Evolutionary conservation across 2,888 invertebrate genomes (phyloP).

Genomic region (Deroplatys truncata): DNA sequence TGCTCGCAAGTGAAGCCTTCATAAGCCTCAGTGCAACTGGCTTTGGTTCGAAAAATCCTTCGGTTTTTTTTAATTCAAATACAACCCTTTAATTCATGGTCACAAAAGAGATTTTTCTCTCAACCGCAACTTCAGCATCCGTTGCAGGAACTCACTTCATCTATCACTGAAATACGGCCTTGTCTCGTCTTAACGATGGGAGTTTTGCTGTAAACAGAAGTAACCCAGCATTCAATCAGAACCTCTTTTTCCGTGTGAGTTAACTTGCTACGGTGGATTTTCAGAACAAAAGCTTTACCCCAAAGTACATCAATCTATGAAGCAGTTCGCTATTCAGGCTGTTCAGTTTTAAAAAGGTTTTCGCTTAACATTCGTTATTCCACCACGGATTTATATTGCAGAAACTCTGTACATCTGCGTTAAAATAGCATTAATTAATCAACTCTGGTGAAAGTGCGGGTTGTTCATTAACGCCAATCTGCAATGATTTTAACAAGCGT

Average conservation of each 20-base stretch:
- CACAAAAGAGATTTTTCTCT: not conserved
- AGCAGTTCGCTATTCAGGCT: no score
- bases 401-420: no score
- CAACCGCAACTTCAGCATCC: not conserved
- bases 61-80: not conserved
- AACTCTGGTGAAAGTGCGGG: no score
- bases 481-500: no score
- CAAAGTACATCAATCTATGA: no score
- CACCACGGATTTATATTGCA: no score
- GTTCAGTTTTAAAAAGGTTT: no score
- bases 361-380: no score
- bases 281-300: no score
- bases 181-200: not conserved
- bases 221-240: not conserved
- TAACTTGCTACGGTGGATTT: no score
- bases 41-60: not conserved
- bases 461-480: no score
- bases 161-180: not conserved
- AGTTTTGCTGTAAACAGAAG: not conserved
- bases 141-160: not conserved
- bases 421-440: no score
- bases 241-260: not conserved
- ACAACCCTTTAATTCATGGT: not conserved
- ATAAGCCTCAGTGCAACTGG: not conserved
- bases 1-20: not conserved